phyloP scores from a whole-genome alignment of 2,888 invertebrate genomes.

The Crioceris asparagi region DNA sequence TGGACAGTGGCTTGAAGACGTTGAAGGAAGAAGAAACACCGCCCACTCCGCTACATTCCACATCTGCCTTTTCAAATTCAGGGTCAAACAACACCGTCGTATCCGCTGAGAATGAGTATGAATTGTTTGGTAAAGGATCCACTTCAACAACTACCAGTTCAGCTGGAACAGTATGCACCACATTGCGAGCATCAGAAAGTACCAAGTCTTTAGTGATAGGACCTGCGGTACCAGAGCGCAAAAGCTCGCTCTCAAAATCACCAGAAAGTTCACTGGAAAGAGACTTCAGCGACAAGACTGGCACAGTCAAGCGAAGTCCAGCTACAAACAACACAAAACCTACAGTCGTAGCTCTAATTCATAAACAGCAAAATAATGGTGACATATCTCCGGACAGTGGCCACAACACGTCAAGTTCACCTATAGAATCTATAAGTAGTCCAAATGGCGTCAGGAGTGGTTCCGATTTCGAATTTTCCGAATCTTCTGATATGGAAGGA shows the following conservation, averaged over 20 bases:
- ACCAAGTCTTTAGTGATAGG: slow-evolving; percentile 51
- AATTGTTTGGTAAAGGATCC: slow-evolving; percentile 82
- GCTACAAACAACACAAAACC: slow-evolving; percentile 39
- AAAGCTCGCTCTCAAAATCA: slow-evolving; percentile 59
- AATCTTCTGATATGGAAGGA: slow-evolving; percentile 80
- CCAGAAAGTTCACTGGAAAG: slow-evolving; percentile 41
- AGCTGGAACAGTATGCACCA: slow-evolving; percentile 81
- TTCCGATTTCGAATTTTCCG: slow-evolving; percentile 75
- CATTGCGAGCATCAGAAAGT: slow-evolving; percentile 59
- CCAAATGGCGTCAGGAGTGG: slow-evolving; percentile 57
- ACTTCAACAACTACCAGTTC: slow-evolving; percentile 86
- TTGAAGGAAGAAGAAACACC: slow-evolving; percentile 67
- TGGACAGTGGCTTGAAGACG: slow-evolving; percentile 86
- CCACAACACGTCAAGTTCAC: slow-evolving; percentile 70
- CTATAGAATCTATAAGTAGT: slow-evolving; percentile 64
- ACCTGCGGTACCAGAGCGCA: slow-evolving; percentile 73
- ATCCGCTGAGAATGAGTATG: slow-evolving; percentile 79
- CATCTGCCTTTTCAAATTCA: slow-evolving; percentile 58
- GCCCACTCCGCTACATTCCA: slow-evolving; percentile 61
- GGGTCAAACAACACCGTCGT: slow-evolving; percentile 55
- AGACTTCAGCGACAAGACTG: slow-evolving; percentile 35
- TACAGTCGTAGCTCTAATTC: slow-evolving; percentile 48
- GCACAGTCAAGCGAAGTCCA: slow-evolving; percentile 37
- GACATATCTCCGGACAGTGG: slow-evolving; percentile 73
- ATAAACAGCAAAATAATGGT: slow-evolving; percentile 43